Base-by-base conservation (phyloP, 2,888 invertebrate species). In the Ryuthela nishihirai region DNA sequence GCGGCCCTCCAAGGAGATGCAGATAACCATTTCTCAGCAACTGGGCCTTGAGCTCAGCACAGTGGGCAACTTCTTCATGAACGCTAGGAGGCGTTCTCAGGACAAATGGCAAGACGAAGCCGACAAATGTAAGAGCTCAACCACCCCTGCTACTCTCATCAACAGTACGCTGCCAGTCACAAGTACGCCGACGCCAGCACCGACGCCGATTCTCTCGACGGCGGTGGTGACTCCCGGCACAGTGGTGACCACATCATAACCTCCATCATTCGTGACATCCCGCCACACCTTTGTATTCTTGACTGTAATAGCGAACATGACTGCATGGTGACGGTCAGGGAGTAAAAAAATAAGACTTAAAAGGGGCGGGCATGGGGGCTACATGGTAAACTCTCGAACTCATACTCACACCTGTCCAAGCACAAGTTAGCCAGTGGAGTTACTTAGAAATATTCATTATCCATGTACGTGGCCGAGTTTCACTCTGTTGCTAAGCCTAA, bases 51-150 rank as follows among this genome's bases (percentile, higher is more conserved):
- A 97, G 74, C 94, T 97, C 48, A 94, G 94, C 49, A 98, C 98
- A 10, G 97, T 98, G 56, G 97, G 98, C 44, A 99, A 99, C 77
- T 99, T 99, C 82, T 99, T 99, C 80, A 99, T 99, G 99, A 99
- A 99, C 77, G 99, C 99, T n/a, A 82, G 98, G 60, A 83, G 99
- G 69, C 83, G 99, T 67, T 77, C 78, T 25, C 74, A 79, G 67
- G 98, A 98, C 78, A 98, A 97, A 73, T 98, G 97, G 95, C 88
- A 91, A 75, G 95, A 95, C 72, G 93, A 94, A 71, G 91, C 87
- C 23, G 59, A 65, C 42, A 54, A 49, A 15, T 54, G 44, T 50
- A 48, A 62, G 41, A 43, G 32, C 48, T 48, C 52, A 35, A 50
- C 58, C 24, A 45, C 49, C 4, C 32, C 55, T n/a, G 25, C 46